Conservation (phyloP, 2,797 vertebrate species). For the Limosa lapponica region DNA sequence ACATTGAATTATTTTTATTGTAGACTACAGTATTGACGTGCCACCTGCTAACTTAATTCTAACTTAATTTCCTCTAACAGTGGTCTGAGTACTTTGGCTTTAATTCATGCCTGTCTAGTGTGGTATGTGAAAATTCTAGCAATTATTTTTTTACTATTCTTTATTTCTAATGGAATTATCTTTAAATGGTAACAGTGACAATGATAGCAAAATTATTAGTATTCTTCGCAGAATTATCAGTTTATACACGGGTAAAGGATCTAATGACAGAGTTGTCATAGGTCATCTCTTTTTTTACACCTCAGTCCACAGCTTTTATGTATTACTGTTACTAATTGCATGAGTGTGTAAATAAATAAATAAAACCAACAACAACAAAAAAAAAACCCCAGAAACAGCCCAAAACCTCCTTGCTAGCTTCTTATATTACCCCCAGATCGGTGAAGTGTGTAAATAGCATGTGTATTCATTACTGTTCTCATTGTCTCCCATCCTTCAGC, state of each 20-base stretch:
- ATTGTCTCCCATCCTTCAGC: not conserved
- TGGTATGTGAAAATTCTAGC: not conserved
- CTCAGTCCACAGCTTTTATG: not conserved
- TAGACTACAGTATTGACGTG: not conserved
- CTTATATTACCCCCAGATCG: not conserved
- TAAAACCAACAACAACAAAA: accelerated
- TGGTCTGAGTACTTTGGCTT: not conserved
- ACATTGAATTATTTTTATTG: not conserved
- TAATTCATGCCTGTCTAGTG: not conserved
- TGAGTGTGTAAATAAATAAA: not conserved
- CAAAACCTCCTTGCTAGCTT: not conserved
- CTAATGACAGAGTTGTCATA: not conserved
- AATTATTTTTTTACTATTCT: not conserved
- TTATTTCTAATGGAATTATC: not conserved
- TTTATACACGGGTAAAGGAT: not conserved
- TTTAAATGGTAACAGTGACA: not conserved
- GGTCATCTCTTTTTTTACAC: not conserved
- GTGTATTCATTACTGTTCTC: not conserved
- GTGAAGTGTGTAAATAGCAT: not conserved
- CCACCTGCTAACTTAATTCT: not conserved
- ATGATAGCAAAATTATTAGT: not conserved
- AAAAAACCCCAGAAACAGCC: not conserved
- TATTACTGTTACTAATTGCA: not conserved
- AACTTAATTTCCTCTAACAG: not conserved
- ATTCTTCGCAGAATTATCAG: not conserved